Evolutionary conservation across 2,113 vertebrate species (phyloP).

Genomic region (Pollimyrus isidori): DNA sequence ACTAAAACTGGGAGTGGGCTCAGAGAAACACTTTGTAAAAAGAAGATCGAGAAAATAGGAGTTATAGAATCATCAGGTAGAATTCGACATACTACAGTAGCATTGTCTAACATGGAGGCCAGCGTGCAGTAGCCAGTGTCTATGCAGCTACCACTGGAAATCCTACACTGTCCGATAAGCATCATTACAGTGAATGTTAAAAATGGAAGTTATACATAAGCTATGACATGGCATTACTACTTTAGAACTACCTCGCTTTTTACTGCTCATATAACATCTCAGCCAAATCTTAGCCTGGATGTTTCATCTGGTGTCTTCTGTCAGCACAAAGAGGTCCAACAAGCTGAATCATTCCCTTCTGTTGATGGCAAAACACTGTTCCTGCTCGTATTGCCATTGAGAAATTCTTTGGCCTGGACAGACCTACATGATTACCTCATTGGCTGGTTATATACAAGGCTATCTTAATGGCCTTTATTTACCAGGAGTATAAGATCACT

Average conservation of each 20-base stretch:
- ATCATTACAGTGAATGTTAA: background rate
- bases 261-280: background rate
- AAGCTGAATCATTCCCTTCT: conserved; percentile 1
- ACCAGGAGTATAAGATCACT: background rate
- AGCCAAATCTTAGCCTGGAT: background rate
- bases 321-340: background rate
- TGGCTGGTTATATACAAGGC: background rate
- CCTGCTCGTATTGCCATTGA: background rate
- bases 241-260: background rate
- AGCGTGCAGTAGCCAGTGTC: background rate
- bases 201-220: background rate
- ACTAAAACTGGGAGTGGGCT: background rate
- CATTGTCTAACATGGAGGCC: background rate
- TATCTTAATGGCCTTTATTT: background rate
- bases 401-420: background rate
- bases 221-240: background rate
- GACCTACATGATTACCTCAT: background rate
- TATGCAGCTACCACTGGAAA: background rate
- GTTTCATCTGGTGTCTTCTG: background rate
- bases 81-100: background rate
- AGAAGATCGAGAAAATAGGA: too few relatives aligned
- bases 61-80: background rate
- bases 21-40: background rate
- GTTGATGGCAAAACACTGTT: background rate
- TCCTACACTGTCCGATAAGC: background rate